These are phyloP conservation scores for Synergus itoensis DNA, from an alignment of 2,888 invertebrate genomes.

Conservation along the genomic window DNA sequence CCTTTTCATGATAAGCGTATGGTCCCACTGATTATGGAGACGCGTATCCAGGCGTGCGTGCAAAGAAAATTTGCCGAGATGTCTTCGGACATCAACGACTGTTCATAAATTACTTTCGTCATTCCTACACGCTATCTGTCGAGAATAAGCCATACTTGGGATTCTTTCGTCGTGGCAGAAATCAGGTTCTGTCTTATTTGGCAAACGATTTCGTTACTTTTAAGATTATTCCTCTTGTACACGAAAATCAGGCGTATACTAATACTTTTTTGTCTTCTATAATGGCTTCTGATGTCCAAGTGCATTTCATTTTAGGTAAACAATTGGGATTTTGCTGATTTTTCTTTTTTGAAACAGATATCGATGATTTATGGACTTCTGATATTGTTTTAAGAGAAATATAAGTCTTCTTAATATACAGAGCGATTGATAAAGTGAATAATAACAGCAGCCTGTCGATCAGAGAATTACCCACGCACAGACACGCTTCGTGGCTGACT, in stretches of 20 bases:
- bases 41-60: slow-evolving; percentile 1
- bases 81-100: slow-evolving; percentile 9
- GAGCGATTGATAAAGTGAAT: slow-evolving; percentile 65
- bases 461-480: slow-evolving; percentile 65
- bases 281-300: no score
- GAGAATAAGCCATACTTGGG: not conserved
- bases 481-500: slow-evolving; percentile 67
- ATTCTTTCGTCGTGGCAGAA: not conserved
- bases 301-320: no score
- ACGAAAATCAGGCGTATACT: not conserved
- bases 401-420: slow-evolving; percentile 17
- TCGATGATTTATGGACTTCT: not conserved
- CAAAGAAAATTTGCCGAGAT: slow-evolving; percentile 22
- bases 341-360: not conserved
- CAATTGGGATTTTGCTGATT: no score
- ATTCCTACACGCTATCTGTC: not conserved
- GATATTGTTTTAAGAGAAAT: not conserved
- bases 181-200: not conserved
- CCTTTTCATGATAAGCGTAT: not conserved
- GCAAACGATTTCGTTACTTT: not conserved
- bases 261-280: no score
- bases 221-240: not conserved
- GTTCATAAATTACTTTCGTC: not conserved
- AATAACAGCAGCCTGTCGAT: slow-evolving; percentile 67
- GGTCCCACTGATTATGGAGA: slow-evolving; percentile 21